A percentile compares a stretch with the other conserved stretches of the same genome.
Evolutionary conservation across 2,888 invertebrate genomes (phyloP).

Genomic region (Dryococelus australis): DNA sequence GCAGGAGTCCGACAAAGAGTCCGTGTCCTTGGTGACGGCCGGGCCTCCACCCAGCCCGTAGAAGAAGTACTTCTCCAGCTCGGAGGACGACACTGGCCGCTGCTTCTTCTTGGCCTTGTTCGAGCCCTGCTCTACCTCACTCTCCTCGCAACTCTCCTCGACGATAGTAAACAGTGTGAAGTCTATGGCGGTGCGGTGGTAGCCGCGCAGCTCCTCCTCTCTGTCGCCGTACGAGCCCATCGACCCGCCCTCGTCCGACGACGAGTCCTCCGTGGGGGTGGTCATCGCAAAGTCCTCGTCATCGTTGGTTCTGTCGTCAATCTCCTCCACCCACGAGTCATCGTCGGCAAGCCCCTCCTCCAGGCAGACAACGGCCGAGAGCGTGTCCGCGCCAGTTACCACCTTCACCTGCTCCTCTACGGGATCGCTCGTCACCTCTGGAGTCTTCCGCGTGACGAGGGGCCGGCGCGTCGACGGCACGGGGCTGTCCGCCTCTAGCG

Average conservation of each 20-base stretch:
- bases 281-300: constrained; percentile 66
- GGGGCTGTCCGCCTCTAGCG: constrained; percentile 55
- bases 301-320: constrained; percentile 71
- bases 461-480: constrained; percentile 41
- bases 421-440: constrained; percentile 52
- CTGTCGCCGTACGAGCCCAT: constrained; percentile 70
- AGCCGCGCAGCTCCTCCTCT: constrained; percentile 83
- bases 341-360: constrained; percentile 90
- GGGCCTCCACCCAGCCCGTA: constrained; percentile 81
- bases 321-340: constrained; percentile 91
- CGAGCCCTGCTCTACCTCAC: constrained; percentile 71
- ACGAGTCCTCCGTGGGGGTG: constrained; percentile 65
- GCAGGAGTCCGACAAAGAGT: constrained; percentile 73
- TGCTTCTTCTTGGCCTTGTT: constrained; percentile 58
- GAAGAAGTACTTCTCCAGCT: constrained; percentile 90
- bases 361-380: constrained; percentile 75
- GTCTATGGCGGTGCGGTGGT: constrained; percentile 83
- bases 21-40: constrained; percentile 60
- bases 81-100: constrained; percentile 78
- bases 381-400: constrained; percentile 73
- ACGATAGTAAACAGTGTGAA: constrained; percentile 92
- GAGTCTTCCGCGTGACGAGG: constrained; percentile 41
- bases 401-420: constrained; percentile 67
- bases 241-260: constrained; percentile 62
- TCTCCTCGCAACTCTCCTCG: constrained; percentile 94